Evolutionary conservation across 2,113 vertebrate species (phyloP).

Genomic region (Halichoerus grypus): DNA sequence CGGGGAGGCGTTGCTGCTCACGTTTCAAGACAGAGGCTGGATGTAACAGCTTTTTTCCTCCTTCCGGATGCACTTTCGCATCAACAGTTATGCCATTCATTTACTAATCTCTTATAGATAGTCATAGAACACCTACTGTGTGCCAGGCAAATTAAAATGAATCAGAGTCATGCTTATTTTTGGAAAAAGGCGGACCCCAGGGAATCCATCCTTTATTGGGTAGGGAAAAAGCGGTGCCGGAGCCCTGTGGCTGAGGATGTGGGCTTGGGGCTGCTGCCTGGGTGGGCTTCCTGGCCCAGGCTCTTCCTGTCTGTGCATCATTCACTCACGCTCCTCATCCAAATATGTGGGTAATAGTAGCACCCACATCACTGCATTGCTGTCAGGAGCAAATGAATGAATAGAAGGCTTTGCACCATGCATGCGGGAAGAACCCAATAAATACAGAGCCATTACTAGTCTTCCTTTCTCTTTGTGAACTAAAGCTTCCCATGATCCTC

Average conservation of each 20-base stretch:
- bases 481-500: fast-evolving
- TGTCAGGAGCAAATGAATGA: not conserved
- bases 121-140: not conserved
- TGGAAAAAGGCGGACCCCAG: not conserved
- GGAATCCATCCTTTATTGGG: not conserved
- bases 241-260: fast-evolving
- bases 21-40: not conserved
- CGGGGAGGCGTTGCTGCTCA: too few relatives aligned
- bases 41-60: not conserved
- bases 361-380: not conserved
- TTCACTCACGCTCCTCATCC: not conserved
- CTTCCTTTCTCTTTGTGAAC: not conserved
- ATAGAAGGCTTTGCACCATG: fast-evolving
- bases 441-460: not conserved
- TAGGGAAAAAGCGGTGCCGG: not conserved
- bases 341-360: not conserved
- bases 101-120: not conserved
- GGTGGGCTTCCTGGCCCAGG: not conserved
- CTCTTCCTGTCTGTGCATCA: fast-evolving
- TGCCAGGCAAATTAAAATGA: not conserved
- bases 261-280: not conserved
- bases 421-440: not conserved
- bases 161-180: not conserved
- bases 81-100: not conserved
- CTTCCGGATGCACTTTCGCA: not conserved